Conservation (phyloP, 2,797 vertebrate species). For the Okamejei kenojei region DNA sequence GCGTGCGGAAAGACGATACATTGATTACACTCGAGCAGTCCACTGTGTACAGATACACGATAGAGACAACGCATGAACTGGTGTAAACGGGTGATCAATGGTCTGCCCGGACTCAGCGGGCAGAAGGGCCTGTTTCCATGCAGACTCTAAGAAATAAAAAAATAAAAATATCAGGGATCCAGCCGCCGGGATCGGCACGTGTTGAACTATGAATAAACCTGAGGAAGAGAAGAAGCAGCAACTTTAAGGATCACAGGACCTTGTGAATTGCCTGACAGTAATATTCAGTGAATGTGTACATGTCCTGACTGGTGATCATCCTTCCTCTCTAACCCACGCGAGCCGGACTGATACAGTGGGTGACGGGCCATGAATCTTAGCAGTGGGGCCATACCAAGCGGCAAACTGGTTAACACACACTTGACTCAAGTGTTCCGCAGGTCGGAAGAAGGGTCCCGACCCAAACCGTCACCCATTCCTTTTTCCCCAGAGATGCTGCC, state of each 20-base stretch:
- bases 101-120: no score
- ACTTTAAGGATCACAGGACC: neutral
- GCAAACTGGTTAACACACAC: neutral
- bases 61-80: no score
- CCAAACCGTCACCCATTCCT: no score
- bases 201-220: neutral
- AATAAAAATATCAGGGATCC: neutral
- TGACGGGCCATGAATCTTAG: neutral
- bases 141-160: no score
- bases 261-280: neutral
- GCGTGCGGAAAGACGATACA: no score
- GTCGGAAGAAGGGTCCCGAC: no score
- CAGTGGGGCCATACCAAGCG: neutral
- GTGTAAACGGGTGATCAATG: no score
- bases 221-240: neutral
- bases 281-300: neutral
- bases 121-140: no score
- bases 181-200: neutral
- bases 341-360: neutral
- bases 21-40: no score
- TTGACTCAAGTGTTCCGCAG: neutral
- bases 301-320: neutral
- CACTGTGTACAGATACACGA: no score
- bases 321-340: neutral
- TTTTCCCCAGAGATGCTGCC: no score